Evolutionary conservation across 2,797 vertebrate genomes (phyloP), one percentile per base, ranked within the genome.

Genomic region (Florisuga fusca): DNA sequence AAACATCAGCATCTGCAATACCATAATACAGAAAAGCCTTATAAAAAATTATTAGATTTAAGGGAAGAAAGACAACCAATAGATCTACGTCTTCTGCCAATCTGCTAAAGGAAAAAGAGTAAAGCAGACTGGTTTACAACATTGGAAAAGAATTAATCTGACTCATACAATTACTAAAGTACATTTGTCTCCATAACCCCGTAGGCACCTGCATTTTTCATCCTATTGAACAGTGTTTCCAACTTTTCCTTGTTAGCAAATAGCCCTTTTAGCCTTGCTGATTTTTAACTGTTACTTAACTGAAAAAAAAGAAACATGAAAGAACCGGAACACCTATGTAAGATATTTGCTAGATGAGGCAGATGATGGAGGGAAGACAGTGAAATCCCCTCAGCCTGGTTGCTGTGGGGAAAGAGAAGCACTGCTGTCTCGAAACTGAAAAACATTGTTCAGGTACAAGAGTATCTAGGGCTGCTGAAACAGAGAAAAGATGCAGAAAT

Each of bases 141-240:
- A 62, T 0, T 83, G 73, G 91, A 93, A 67, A 95, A 89, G 8
- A 91, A 96, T 95, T 92, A 72, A 92, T 84, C 82, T 95, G 89
- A 92, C 92, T 95, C 79, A 69, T 31, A 53, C 73, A 75, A 92
- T 92, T 93, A 92, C 81, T 69, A 48, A 50, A 50, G 84, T 31
- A 73, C 55, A 81, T 95, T 91, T 81, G 53, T 84, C 94, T 94
- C 85, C 66, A 74, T 45, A 85, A 82, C 7, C 23, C 78, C 58
- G 29, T 21, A 86, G 89, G 38, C 63, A 90, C 63, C 33, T 88
- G 34, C 82, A 84, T 63, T 89, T 94, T 93, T 84, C 69, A 92
- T 63, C 76, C 79, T 55, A 57, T 29, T 88, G 31, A 55, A 79
- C 14, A 61, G 27, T 19, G 59, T 84, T 92, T 87, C 51, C 73